Evolutionary conservation across 2,888 invertebrate species (phyloP), one percentile per base, ranked within the genome.

Genomic region (Caenorhabditis imperialis): DNA sequence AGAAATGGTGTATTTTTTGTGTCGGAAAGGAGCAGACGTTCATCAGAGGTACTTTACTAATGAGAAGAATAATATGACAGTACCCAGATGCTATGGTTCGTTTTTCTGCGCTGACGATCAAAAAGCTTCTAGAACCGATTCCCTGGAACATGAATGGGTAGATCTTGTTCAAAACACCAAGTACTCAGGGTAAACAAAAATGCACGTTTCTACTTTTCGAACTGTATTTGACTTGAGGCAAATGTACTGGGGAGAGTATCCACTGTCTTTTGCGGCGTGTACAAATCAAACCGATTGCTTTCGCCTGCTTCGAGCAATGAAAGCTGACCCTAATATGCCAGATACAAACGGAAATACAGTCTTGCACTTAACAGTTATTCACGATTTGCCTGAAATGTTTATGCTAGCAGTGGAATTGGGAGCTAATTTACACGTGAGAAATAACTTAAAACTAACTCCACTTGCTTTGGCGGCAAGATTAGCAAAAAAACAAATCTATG

Each of bases 241-340:
- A 89, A 96, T 96, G 1, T 99, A 99, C 88, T 98, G 97, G 95
- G 98, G 98, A 20, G 98, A 99, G 90, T 98, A 96, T 90, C 96
- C 98, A 0, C 89, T 98, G 47, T 93, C 93, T 77, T 98, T 99
- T 89, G 96, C 98, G 0, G 97, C 98, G 0, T 97, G 97, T 86
- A 91, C 98, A 4, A 94, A 94, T 0, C 97, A 97, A 89, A 96
- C 97, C 89, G 98, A 99, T 88, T 96, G 96, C 88, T 97, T 96
- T 87, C 92, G 98, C 0, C 91, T 99, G 84, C 94, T 99, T 83
- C 89, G 97, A 63, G 95, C 96, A 0, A 92, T 94, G 87, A 96
- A 96, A 20, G 97, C 96, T 0, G 93, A 98, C 90, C 95, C 96
- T 0, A 93, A 98, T 89, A 92, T 93, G 45, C 95, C 96, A 89